phyloP scores from a whole-genome alignment of 2,888 invertebrate genomes.

The Drosophila rubida region DNA sequence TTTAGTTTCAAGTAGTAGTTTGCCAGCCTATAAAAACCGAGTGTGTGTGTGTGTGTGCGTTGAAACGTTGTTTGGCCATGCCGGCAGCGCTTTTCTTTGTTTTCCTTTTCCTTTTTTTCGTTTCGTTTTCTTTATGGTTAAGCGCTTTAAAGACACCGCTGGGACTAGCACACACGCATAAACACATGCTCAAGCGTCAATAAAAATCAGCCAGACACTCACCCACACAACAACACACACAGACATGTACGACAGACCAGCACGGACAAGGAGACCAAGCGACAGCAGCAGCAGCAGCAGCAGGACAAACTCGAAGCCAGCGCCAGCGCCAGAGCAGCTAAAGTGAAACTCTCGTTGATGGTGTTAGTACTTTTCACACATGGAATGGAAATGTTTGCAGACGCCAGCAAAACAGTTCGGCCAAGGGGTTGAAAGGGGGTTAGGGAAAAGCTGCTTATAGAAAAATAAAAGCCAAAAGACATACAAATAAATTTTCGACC shows the following conservation, averaged over 20 bases:
- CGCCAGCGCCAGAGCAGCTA: conserved; percentile 17
- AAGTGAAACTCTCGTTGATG: conserved; percentile 33
- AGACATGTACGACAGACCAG: conserved; percentile 19
- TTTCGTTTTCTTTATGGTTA: conserved; percentile 55
- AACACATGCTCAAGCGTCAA: conserved; percentile 72
- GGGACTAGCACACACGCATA: conserved; percentile 60
- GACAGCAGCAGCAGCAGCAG: conserved; percentile 35
- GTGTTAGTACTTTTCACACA: conserved; percentile 68
- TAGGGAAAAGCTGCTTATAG: conserved; percentile 75
- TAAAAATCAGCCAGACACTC: conserved; percentile 69
- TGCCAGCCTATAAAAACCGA: conserved; percentile 54
- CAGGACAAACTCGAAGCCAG: conserved; percentile 44
- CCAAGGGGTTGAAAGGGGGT: conserved; percentile 18
- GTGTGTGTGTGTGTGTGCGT: conserved; percentile 29
- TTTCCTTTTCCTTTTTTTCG: conserved; percentile 26
- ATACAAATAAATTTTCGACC: conserved; percentile 74
- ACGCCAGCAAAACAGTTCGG: conserved; percentile 73
- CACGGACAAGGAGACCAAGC: conserved; percentile 35
- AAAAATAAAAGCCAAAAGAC: conserved; percentile 68
- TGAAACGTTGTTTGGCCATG: conserved; percentile 43
- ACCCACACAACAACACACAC: conserved; percentile 28
- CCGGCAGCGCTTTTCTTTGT: conserved; percentile 23
- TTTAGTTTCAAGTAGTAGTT: conserved; percentile 58
- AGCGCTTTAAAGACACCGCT: conserved; percentile 79
- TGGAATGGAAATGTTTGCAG: conserved; percentile 79